These are phyloP conservation scores for Actinia equina DNA, from an alignment of 64 coral and sea anemone species.

Conservation along the genomic window DNA sequence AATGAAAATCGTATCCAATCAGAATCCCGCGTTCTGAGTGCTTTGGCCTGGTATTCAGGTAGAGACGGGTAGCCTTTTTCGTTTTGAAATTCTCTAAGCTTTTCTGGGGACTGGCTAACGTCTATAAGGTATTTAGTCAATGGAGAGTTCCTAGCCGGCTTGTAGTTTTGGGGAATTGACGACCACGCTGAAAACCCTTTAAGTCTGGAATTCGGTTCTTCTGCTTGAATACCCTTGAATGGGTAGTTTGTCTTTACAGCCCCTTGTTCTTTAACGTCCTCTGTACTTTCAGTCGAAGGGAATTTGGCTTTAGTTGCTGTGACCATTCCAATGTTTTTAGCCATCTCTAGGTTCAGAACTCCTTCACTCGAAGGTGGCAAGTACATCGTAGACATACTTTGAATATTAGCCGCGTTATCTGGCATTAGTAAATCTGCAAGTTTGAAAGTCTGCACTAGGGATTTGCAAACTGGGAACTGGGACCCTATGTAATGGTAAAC, in stretches of 20 bases:
- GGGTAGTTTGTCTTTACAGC: background rate
- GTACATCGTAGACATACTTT: conserved; percentile 7
- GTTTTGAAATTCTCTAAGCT: background rate
- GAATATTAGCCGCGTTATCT: background rate
- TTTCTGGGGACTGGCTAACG: background rate
- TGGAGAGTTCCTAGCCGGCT: background rate
- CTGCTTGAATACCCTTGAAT: background rate
- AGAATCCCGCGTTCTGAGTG: background rate
- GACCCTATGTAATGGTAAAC: conserved; percentile 12
- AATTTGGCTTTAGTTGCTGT: background rate
- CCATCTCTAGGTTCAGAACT: background rate
- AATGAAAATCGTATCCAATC: conserved; percentile 13
- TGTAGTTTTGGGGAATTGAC: background rate
- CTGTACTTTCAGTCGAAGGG: background rate
- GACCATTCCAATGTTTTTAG: conserved; percentile 1
- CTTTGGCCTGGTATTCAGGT: conserved; percentile 1
- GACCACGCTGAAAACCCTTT: background rate
- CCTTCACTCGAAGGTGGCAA: background rate
- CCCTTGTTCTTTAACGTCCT: background rate
- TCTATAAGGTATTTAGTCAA: background rate
- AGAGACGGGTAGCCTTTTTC: background rate
- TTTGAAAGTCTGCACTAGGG: background rate
- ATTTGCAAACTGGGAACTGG: conserved; percentile 8
- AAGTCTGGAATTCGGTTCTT: background rate
- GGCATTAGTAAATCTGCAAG: background rate